These are phyloP conservation scores for Orientallactaga sibirica DNA, from an alignment of 2,797 vertebrate species.

Conservation along the genomic window DNA sequence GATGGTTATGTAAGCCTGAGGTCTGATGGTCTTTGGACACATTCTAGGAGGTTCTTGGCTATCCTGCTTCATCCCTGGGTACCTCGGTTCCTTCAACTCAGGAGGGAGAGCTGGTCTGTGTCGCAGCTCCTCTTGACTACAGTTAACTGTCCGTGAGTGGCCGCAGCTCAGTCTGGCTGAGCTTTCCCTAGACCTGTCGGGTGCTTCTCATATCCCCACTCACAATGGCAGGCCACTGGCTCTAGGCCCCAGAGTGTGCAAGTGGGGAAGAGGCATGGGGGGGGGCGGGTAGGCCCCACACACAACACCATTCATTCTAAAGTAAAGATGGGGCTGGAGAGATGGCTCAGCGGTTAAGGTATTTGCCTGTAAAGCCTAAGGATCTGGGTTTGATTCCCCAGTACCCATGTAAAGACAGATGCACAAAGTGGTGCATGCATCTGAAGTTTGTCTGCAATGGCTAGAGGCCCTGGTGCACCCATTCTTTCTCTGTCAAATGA, in stretches of 20 bases:
- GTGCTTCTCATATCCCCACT: background rate
- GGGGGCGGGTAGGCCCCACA: no score
- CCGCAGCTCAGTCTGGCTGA: background rate
- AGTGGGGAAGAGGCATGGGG: no score
- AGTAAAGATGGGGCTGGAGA: background rate
- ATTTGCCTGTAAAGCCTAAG: no score
- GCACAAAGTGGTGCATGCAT: no score
- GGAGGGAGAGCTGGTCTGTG: background rate
- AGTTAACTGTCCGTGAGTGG: background rate
- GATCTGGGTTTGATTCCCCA: no score
- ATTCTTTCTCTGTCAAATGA: no score
- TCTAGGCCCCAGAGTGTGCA: background rate
- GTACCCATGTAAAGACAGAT: no score
- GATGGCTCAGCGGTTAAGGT: no score
- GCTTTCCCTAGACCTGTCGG: background rate
- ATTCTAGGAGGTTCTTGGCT: constrained; percentile 10
- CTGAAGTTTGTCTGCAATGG: no score
- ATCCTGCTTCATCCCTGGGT: background rate
- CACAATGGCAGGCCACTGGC: background rate
- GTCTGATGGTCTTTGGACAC: background rate
- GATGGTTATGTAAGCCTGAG: background rate
- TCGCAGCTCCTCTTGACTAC: background rate
- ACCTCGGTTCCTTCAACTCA: background rate
- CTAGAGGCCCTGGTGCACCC: no score
- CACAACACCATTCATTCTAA: background rate